Conservation (phyloP, 2,113 vertebrate species). For the Xiphophorus couchianus region DNA sequence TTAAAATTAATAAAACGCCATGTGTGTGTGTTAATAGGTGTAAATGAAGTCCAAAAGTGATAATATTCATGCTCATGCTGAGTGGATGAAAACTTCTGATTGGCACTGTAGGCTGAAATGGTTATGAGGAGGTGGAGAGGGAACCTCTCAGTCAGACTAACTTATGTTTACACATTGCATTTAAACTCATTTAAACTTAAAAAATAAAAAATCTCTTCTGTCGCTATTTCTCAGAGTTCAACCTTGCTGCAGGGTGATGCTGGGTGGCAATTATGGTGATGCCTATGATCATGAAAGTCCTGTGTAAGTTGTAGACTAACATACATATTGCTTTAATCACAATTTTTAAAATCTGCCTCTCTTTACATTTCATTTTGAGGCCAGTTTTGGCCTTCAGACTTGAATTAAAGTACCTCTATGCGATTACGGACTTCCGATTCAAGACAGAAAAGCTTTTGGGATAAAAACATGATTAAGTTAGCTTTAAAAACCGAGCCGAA, state of each 20-base stretch:
- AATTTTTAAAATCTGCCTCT: background rate
- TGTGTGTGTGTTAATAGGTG: too few relatives aligned
- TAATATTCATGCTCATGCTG: background rate
- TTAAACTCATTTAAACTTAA: background rate
- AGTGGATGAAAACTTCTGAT: background rate
- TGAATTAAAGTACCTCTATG: conserved; percentile 10
- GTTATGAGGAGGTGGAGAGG: background rate
- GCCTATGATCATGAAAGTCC: background rate
- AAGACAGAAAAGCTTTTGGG: conserved; percentile 4
- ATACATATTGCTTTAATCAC: background rate
- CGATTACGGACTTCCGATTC: conserved; percentile 18
- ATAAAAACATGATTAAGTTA: too few relatives aligned
- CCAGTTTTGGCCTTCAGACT: background rate
- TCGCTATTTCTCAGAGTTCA: background rate
- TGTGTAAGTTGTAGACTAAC: background rate
- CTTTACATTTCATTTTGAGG: background rate
- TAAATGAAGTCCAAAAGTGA: background rate
- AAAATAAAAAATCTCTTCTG: background rate
- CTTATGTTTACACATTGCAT: background rate
- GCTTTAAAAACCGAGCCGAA: background rate
- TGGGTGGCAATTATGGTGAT: background rate
- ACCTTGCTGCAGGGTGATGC: background rate
- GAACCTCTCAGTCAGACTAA: background rate
- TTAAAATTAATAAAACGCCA: too few relatives aligned
- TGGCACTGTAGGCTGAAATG: background rate